Base-by-base conservation (phyloP, 2,888 invertebrate genomes). In the Malacosoma neustria region DNA sequence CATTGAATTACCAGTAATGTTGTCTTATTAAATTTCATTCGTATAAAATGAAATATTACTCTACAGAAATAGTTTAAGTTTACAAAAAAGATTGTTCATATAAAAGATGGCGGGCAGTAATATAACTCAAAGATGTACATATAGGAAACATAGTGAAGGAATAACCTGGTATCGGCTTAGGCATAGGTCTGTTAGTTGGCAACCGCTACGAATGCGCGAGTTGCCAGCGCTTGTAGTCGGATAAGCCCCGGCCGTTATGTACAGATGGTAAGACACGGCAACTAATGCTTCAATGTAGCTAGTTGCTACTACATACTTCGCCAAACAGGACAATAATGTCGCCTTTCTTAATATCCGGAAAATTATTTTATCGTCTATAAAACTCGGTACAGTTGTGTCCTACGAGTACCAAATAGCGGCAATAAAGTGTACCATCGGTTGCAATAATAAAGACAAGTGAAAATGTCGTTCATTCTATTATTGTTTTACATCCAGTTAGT, bases 121-220 rank as follows among this genome's bases (percentile, higher is more conserved):
- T n/a, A n/a, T n/a, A n/a, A n/a, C n/a, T n/a, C n/a, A n/a, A n/a
- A n/a, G n/a, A n/a, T n/a, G n/a, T n/a, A n/a, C n/a, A n/a, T n/a
- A n/a, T n/a, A n/a, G n/a, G n/a, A n/a, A n/a, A n/a, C n/a, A n/a
- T n/a, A n/a, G n/a, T n/a, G n/a, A n/a, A n/a, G n/a, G n/a, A n/a
- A n/a, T n/a, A n/a, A 60, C 62, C 58, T 53, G 59, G 58, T 67
- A 65, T 57, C 62, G 66, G 75, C 67, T 81, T 77, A 76, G 57
- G 55, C 69, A 75, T 72, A 73, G 75, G 61, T 65, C 55, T 61
- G 62, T 61, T 48, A 46, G 59, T 75, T 82, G 82, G 84, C 84
- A 82, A 61, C 60, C 53, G 58, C 66, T 71, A 71, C 73, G 77
- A 72, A 74, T 74, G 67, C 59, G 51, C 59, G 60, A 72, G 69